Conservation (phyloP, 2,797 vertebrate species). For the Graptemys geographica region DNA sequence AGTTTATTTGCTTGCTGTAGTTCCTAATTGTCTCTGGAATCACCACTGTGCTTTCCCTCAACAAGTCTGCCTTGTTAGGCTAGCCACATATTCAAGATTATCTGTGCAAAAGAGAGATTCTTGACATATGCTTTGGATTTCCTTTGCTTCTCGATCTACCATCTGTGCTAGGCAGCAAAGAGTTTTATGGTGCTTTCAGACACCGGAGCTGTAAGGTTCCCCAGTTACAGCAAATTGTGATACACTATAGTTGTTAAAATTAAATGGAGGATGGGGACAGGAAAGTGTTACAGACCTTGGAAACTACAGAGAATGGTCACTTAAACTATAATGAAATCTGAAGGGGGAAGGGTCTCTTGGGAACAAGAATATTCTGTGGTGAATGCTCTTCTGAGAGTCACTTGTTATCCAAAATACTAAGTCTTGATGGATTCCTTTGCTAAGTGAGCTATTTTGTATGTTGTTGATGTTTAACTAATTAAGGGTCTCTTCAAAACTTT, state of each 20-base stretch:
- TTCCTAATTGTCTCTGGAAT: conserved; percentile 60
- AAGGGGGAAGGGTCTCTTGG: conserved; percentile 29
- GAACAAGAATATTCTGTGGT: neutral
- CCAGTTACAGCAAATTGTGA: conserved; percentile 26
- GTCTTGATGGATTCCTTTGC: neutral
- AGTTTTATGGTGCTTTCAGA: conserved; percentile 57
- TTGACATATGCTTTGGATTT: conserved; percentile 45
- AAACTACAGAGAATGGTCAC: conserved; percentile 51
- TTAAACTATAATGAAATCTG: conserved; percentile 49
- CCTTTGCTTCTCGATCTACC: conserved; percentile 20
- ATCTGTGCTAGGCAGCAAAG: conserved; percentile 43
- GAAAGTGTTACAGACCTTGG: conserved; percentile 46
- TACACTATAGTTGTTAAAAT: conserved; percentile 61
- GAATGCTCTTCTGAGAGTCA: neutral
- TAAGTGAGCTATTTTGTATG: neutral
- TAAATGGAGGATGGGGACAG: conserved; percentile 29
- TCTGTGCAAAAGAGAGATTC: conserved; percentile 34
- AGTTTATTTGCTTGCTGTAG: conserved; percentile 59
- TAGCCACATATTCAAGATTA: neutral
- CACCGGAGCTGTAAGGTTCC: conserved; percentile 10
- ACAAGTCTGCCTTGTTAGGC: conserved; percentile 52
- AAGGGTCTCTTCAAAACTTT: neutral
- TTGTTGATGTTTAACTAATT: neutral
- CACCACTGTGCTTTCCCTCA: conserved; percentile 49
- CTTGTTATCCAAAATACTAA: neutral